Evolutionary conservation across 2,888 invertebrate species (phyloP), one percentile per base, ranked within the genome.

Genomic region (Drosophila koepferae): DNA sequence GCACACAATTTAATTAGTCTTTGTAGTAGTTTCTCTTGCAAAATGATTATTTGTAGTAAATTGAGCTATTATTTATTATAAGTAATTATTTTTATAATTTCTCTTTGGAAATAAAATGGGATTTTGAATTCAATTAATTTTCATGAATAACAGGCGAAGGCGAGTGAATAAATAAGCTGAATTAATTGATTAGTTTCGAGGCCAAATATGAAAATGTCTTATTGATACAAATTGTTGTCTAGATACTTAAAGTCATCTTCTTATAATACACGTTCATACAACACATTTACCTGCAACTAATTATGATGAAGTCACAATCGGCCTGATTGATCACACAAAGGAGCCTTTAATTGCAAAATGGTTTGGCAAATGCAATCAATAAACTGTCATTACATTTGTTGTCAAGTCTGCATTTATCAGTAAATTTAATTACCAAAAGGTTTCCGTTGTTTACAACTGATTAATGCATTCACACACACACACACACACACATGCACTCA

Each of bases 371-470:
- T 31, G 41, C 61, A 54, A 41, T 72, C 55, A 81, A 72, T 60
- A 51, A 67, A 14, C 34, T 72, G 51, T 51, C 72, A 48, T 44
- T 54, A 18, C 41, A 60, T 76, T 80, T 70, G 65, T 62, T 71
- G 72, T 53, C 36, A 63, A 67, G 63, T 69, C 58, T 54, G 51
- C 61, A 85, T 49, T 63, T 64, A 82, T 77, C 72, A 66, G 67
- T 49, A 64, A 67, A 80, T 81, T 83, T 72, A 81, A 77, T 72
- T 63, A 70, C 67, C 61, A 77, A 87, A 80, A 72, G 67, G 71
- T 9, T 73, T 78, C 55, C 71, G 46, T 55, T 74, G 70, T 66
- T 75, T 74, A 67, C 72, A 74, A 62, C 77, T 83, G 72, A 83
- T 80, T 83, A 77, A 74, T 77, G 61, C 46, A 59, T 56, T 58